These are phyloP conservation scores for Aix galericulata DNA, from an alignment of 2,113 vertebrate species.

Conservation along the genomic window DNA sequence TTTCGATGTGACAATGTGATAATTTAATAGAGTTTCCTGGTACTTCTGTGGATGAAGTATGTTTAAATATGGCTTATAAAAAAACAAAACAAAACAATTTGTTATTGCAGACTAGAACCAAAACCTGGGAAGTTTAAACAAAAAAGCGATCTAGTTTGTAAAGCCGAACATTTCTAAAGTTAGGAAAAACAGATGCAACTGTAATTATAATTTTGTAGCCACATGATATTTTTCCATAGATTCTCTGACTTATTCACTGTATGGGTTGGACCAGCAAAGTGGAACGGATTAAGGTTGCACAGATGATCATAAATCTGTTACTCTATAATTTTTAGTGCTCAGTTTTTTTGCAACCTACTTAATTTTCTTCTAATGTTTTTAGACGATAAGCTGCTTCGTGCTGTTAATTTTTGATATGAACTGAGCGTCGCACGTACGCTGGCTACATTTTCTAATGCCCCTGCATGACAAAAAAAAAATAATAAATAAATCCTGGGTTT, in stretches of 20 bases:
- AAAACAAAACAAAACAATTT: neutral
- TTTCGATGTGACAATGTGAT: neutral
- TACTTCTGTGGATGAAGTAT: neutral
- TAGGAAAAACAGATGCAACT: constrained; percentile 14
- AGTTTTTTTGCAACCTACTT: neutral
- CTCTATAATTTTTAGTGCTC: neutral
- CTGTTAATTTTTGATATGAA: neutral
- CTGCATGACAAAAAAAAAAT: neutral
- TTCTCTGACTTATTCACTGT: neutral
- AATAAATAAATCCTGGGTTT: neutral
- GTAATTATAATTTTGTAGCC: neutral
- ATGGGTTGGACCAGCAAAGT: neutral
- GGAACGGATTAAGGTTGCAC: neutral
- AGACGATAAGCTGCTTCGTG: neutral
- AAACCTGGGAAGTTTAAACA: neutral
- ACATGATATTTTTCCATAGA: neutral
- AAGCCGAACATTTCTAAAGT: neutral
- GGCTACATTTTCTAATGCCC: neutral
- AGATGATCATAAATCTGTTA: neutral
- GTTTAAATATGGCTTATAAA: neutral
- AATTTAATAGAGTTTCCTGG: neutral
- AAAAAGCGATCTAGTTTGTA: neutral
- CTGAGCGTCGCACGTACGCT: fast-evolving
- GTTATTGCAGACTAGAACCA: neutral
- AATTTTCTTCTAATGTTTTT: neutral